These are phyloP conservation scores for Laterallus jamaicensis DNA, from an alignment of 2,113 vertebrate species.

Conservation along the genomic window DNA sequence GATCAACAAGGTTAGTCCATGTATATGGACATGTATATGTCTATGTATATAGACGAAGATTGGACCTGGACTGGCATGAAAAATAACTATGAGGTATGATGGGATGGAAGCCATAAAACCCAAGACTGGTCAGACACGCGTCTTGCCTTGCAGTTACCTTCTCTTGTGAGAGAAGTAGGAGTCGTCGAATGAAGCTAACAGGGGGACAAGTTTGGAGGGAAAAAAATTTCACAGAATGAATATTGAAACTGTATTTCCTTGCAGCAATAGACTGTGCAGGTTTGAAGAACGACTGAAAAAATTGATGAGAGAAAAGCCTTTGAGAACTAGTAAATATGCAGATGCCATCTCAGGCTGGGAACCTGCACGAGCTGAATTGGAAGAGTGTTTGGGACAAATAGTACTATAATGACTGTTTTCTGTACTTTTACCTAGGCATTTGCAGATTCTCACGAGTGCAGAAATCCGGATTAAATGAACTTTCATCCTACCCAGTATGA, in stretches of 20 bases:
- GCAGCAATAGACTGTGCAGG: background rate
- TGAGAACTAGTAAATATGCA: background rate
- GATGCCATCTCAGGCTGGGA: background rate
- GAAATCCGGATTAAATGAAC: background rate
- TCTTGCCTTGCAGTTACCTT: background rate
- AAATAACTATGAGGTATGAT: background rate
- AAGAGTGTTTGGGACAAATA: background rate
- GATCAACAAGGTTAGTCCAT: background rate
- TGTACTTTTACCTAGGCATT: background rate
- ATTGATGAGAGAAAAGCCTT: background rate
- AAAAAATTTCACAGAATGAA: background rate
- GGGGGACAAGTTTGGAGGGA: background rate
- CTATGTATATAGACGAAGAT: background rate
- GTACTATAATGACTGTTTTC: background rate
- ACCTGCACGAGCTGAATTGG: background rate
- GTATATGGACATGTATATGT: no score
- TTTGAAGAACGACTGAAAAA: background rate
- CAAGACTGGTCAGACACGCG: background rate
- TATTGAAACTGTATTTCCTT: background rate
- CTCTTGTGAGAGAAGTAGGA: background rate
- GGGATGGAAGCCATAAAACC: background rate
- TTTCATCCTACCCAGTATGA: accelerated
- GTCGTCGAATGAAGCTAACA: background rate
- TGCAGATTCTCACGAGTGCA: background rate
- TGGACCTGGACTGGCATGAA: background rate